Percentiles rank a stretch among this genome's conserved stretches.
These are phyloP conservation scores for Brachypteracias leptosomus DNA, from an alignment of 2,113 vertebrate genomes.

Conservation along the genomic window DNA sequence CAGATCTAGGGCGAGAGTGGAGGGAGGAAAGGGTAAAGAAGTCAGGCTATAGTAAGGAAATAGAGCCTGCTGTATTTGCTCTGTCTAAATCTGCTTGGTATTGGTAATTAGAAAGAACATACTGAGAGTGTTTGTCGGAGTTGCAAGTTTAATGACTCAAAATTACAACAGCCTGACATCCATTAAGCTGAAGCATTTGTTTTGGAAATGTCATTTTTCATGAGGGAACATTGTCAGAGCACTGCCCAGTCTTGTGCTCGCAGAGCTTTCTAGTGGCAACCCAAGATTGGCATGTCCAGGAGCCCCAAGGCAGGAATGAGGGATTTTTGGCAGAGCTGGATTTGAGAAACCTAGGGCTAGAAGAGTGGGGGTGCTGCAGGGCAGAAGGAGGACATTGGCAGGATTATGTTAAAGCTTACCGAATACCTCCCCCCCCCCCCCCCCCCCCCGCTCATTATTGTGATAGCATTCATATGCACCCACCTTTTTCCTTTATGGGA, in stretches of 20 bases:
- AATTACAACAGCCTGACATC: constrained; percentile 50
- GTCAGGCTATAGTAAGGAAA: not conserved
- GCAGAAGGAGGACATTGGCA: not conserved
- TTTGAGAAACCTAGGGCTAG: not conserved
- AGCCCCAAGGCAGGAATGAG: not conserved
- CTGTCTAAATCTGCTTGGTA: constrained; percentile 42
- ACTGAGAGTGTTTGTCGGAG: constrained; percentile 46
- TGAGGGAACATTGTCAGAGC: not conserved
- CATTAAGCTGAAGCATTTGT: constrained; percentile 36
- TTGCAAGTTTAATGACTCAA: constrained; percentile 63
- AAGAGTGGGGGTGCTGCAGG: not conserved
- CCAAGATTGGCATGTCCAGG: not conserved
- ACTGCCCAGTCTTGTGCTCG: not conserved
- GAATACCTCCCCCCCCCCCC: not conserved
- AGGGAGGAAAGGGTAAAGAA: not conserved
- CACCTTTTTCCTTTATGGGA: not conserved
- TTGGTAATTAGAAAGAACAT: constrained; percentile 61
- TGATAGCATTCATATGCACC: not conserved
- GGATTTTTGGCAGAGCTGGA: not conserved
- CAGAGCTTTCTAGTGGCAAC: not conserved
- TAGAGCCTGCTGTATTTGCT: not conserved
- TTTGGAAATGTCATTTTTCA: constrained; percentile 55
- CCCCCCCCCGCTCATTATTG: not conserved
- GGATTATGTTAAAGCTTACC: not conserved
- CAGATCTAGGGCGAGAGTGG: not conserved